Conservation (phyloP, 2,113 vertebrate species). For the Tragelaphus scriptus region DNA sequence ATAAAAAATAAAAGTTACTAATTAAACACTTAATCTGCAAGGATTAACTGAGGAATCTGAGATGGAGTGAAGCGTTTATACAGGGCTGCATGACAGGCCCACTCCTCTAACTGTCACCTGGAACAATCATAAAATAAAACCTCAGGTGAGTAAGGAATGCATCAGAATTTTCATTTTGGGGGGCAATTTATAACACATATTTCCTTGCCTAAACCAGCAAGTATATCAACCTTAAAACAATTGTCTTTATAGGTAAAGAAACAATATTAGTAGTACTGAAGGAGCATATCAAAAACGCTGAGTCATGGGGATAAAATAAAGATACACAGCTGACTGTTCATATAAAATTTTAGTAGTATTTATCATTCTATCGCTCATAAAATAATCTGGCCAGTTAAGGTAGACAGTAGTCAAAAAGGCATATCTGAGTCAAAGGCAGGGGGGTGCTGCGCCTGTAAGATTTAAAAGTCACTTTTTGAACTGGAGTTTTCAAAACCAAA, state of each 20-base stretch:
- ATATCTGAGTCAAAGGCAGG: not conserved
- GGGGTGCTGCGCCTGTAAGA: not conserved
- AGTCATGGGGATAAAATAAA: conserved; percentile 10
- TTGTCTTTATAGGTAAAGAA: conserved; percentile 20
- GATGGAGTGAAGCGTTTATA: not conserved
- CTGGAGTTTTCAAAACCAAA: conserved; percentile 39
- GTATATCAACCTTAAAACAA: conserved; percentile 9
- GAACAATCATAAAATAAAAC: not conserved
- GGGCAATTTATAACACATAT: not conserved
- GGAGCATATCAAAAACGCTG: conserved; percentile 24
- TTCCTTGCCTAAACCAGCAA: conserved; percentile 26
- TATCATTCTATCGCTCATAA: not conserved
- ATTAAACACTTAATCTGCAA: not conserved
- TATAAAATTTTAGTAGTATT: not conserved
- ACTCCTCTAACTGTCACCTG: not conserved
- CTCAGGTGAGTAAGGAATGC: not conserved
- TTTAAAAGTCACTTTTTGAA: conserved; percentile 15
- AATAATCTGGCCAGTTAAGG: conserved; percentile 3
- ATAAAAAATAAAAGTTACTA: not conserved
- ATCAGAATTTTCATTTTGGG: not conserved
- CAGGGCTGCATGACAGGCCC: not conserved
- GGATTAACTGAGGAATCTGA: not conserved
- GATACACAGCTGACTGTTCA: not conserved
- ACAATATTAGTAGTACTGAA: not conserved
- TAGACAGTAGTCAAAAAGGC: not conserved